Base-by-base conservation (phyloP, 2,888 invertebrate genomes). In the Nezara viridula region DNA sequence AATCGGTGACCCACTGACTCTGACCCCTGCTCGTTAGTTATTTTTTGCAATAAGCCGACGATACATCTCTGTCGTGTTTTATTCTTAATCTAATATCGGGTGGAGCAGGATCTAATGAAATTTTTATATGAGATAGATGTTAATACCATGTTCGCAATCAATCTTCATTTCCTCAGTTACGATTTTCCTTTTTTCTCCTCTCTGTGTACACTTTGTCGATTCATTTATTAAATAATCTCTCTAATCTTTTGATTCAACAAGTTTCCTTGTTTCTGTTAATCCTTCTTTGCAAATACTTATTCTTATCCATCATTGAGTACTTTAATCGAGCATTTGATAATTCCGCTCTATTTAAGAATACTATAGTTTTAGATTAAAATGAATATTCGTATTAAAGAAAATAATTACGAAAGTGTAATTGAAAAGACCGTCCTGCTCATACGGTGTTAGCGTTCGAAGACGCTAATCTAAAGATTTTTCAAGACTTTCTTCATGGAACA, bases 271-370 rank as follows among this genome's bases (percentile, higher is more conserved):
- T 55, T 9, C 55, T 24, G n/a, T 55, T n/a, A 55, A 55, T n/a
- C n/a, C 55, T 55, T 55, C 55, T 55, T 55, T 55, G 55, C n/a
- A 55, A 55, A 55, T 55, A 55, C n/a, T 55, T 55, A n/a, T n/a
- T n/a, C 55, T 2, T 55, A 55, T 55, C 55, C 55, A 55, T 55
- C n/a, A 55, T n/a, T 24, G n/a, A 55, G n/a, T 55, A 10, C n/a
- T 9, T 55, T 9, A 5, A n/a, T 24, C 10, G 24, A 24, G 21
- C 52, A 52, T 0, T 55, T 55, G 9, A 55, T 24, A 24, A n/a
- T n/a, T 24, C 9, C n/a, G 0, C 7, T 55, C 55, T n/a, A n/a
- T n/a, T 5, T n/a, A 24, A 24, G 55, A 10, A 55, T 6, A n/a
- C n/a, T 10, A n/a, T n/a, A n/a, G n/a, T n/a, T n/a, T n/a, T n/a